These are phyloP conservation scores for Augochlora pura DNA, from an alignment of 1,140 invertebrate genomes.

Conservation along the genomic window DNA sequence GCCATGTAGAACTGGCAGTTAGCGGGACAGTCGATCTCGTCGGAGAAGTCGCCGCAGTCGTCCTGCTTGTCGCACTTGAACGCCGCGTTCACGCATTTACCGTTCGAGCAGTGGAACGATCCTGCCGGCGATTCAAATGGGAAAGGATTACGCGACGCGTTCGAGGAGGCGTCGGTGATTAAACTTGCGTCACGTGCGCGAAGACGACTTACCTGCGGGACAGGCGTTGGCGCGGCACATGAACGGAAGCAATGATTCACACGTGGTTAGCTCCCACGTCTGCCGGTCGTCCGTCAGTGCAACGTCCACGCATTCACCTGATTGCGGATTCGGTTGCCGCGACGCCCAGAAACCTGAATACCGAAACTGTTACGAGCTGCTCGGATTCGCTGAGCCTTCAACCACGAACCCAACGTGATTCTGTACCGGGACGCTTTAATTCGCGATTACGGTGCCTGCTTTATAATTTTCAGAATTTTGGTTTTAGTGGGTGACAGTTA, in stretches of 20 bases:
- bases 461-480: no score
- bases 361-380: background rate
- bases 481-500: no score
- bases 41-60: conserved; percentile 95
- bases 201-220: conserved; percentile 85
- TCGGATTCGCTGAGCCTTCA: background rate
- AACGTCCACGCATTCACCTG: conserved; percentile 93
- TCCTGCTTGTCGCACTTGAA: conserved; percentile 96
- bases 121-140: conserved; percentile 76
- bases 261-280: conserved; percentile 95
- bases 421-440: no score
- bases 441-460: no score
- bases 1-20: conserved; percentile 96
- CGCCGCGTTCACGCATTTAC: conserved; percentile 92
- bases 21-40: conserved; percentile 93
- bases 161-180: no score
- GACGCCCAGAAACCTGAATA: conserved; percentile 91
- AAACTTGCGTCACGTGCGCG: background rate
- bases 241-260: conserved; percentile 95
- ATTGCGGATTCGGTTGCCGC: conserved; percentile 90
- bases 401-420: background rate
- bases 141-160: no score
- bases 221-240: conserved; percentile 96
- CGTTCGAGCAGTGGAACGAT: conserved; percentile 95
- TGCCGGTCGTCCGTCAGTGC: conserved; percentile 88